phyloP scores from a whole-genome alignment of 2,797 vertebrate species.

The Diplodus sargus region DNA sequence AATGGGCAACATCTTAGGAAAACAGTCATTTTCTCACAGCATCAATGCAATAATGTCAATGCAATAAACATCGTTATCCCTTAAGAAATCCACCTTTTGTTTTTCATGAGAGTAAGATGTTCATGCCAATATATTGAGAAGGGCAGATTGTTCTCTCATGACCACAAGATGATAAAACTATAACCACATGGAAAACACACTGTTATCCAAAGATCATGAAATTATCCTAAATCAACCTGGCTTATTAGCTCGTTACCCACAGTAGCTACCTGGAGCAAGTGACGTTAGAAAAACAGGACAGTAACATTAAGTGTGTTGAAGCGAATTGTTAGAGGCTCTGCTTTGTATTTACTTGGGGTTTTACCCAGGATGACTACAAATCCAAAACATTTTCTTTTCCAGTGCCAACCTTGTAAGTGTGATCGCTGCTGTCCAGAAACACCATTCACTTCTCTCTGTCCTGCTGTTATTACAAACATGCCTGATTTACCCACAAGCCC shows the following conservation, averaged over 20 bases:
- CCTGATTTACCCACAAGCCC: background rate
- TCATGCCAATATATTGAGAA: background rate
- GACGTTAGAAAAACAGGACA: background rate
- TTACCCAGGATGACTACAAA: background rate
- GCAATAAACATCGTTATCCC: background rate
- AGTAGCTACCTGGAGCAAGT: background rate
- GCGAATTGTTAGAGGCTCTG: background rate
- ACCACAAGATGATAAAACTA: background rate
- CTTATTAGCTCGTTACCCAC: background rate
- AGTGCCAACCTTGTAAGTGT: background rate
- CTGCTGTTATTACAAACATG: background rate
- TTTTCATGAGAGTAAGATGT: background rate
- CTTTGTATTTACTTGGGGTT: background rate
- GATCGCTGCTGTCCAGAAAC: background rate
- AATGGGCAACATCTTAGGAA: background rate
- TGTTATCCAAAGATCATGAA: background rate
- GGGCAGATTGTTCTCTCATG: background rate
- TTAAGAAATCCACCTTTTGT: background rate
- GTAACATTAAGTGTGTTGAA: background rate
- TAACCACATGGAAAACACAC: background rate
- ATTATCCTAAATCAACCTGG: background rate
- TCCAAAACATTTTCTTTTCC: background rate
- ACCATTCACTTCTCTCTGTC: background rate
- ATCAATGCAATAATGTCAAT: background rate
- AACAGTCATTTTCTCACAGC: background rate